phyloP scores from a whole-genome alignment of 1,140 invertebrate species.

The Drosophila busckii region DNA sequence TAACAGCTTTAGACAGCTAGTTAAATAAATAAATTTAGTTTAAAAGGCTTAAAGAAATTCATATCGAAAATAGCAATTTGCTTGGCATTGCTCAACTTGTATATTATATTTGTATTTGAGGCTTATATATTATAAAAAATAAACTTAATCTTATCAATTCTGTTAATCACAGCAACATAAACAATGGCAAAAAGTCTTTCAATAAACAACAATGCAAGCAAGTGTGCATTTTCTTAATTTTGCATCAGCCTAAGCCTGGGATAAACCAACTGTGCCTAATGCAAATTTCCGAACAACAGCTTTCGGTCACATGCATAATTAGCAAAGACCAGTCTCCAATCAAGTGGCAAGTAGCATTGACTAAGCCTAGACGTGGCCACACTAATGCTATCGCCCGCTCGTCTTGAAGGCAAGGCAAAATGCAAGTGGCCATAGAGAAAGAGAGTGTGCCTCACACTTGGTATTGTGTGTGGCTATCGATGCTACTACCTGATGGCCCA shows the following conservation, averaged over 20 bases:
- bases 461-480: constrained; percentile 41
- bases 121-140: too few relatives aligned
- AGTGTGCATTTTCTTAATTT: constrained; percentile 4
- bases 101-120: too few relatives aligned
- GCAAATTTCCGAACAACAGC: constrained; percentile 29
- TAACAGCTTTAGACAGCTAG: too few relatives aligned
- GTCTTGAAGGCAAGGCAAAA: constrained; percentile 47
- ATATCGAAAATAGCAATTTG: too few relatives aligned
- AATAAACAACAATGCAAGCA: too few relatives aligned
- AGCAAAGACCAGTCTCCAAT: constrained; percentile 51
- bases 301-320: constrained; percentile 53
- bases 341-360: constrained; percentile 74
- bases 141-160: too few relatives aligned
- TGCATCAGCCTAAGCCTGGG: constrained; percentile 10
- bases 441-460: constrained; percentile 19
- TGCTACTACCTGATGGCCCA: constrained; percentile 22
- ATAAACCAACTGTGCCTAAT: constrained; percentile 50
- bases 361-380: constrained; percentile 43
- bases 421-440: constrained; percentile 30
- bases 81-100: too few relatives aligned
- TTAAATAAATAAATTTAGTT: too few relatives aligned
- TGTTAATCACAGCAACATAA: too few relatives aligned
- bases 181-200: too few relatives aligned
- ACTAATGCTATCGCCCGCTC: constrained; percentile 40
- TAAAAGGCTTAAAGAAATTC: too few relatives aligned